Evolutionary conservation across 1,140 invertebrate species (phyloP).

Genomic region (Bathynomus jamesi): DNA sequence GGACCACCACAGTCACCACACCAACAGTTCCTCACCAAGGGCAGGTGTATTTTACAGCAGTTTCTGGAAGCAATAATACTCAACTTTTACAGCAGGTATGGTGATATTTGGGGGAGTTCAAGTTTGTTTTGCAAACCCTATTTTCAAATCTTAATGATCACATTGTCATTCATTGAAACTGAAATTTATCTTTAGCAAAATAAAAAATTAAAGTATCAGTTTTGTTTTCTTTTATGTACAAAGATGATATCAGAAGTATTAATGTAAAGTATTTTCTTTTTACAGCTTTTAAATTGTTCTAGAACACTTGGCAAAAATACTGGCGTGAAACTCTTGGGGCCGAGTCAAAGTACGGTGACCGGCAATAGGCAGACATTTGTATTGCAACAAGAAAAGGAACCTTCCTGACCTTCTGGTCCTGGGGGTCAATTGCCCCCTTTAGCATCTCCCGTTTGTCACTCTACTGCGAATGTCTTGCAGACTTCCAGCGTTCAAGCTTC

Average conservation of each 20-base stretch:
- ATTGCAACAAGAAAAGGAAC: conserved; percentile 10
- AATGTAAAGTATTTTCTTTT: neutral
- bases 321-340: conserved; percentile 9
- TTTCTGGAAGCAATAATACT: neutral
- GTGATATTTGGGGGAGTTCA: neutral
- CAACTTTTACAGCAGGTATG: neutral
- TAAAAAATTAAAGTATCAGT: neutral
- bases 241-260: neutral
- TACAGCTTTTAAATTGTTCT: neutral
- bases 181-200: too few relatives aligned
- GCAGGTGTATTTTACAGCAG: neutral
- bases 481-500: conserved; percentile 5
- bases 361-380: conserved; percentile 14
- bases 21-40: neutral
- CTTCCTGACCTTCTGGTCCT: conserved; percentile 30
- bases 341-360: conserved; percentile 18
- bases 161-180: too few relatives aligned
- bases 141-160: too few relatives aligned
- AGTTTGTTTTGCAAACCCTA: neutral
- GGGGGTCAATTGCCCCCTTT: conserved; percentile 26
- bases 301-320: neutral
- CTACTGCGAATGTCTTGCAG: conserved; percentile 20
- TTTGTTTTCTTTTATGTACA: neutral
- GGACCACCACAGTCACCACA: neutral
- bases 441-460: conserved; percentile 26